phyloP scores from a whole-genome alignment of 2,888 invertebrate genomes.

The Idaea biselata region DNA sequence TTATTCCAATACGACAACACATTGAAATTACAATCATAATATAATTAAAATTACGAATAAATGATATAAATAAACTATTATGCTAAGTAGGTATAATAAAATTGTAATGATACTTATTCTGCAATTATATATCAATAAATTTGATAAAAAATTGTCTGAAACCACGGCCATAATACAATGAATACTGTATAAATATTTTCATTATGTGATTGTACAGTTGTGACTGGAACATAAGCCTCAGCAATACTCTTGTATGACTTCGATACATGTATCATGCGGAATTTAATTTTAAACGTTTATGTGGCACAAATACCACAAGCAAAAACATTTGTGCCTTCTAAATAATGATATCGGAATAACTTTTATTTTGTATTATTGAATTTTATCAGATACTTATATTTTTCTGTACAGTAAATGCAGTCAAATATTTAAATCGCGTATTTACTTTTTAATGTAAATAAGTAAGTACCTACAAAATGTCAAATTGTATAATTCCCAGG shows the following conservation, averaged over 20 bases:
- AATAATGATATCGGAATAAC: no score
- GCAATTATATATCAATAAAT: neutral
- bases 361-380: no score
- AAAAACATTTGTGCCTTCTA: no score
- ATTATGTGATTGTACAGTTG: neutral
- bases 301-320: no score
- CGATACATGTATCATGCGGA: no score
- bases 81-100: constrained; percentile 2
- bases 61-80: neutral
- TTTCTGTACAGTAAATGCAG: no score
- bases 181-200: neutral
- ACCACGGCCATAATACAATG: neutral
- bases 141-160: neutral
- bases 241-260: neutral
- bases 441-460: no score
- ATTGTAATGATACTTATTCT: neutral
- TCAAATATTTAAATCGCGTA: no score
- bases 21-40: neutral
- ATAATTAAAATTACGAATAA: neutral
- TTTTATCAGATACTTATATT: no score
- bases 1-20: neutral
- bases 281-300: no score
- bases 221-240: neutral
- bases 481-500: no score
- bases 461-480: no score